Evolutionary conservation across 2,797 vertebrate genomes (phyloP).

Genomic region (Darevskia nairensis): DNA sequence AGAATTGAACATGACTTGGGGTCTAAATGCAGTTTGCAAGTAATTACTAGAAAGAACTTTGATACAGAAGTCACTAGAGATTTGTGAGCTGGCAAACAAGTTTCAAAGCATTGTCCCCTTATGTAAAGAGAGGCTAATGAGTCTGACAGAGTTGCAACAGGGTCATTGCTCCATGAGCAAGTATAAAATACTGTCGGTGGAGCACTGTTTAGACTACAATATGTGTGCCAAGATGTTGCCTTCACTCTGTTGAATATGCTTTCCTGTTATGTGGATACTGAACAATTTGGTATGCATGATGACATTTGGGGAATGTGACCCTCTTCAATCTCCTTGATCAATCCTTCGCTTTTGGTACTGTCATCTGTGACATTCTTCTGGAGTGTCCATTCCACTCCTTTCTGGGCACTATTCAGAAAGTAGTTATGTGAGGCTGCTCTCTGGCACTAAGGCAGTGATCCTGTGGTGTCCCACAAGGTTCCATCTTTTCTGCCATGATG

Average conservation of each 20-base stretch:
- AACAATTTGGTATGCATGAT: no score
- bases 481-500: no score
- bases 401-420: no score
- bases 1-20: neutral
- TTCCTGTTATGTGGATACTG: neutral
- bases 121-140: neutral
- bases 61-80: neutral
- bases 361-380: no score
- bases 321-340: no score
- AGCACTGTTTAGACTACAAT: neutral
- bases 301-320: no score
- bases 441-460: no score
- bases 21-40: neutral
- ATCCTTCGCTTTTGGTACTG: no score
- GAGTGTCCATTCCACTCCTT: no score
- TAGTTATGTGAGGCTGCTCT: no score
- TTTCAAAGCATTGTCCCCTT: slow-evolving; percentile 13
- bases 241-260: neutral
- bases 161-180: neutral
- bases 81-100: neutral
- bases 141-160: neutral
- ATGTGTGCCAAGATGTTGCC: neutral
- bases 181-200: neutral
- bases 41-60: slow-evolving; percentile 9
- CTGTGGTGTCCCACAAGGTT: no score